Conservation (phyloP, 2,113 vertebrate genomes). For the Tachycineta bicolor region DNA sequence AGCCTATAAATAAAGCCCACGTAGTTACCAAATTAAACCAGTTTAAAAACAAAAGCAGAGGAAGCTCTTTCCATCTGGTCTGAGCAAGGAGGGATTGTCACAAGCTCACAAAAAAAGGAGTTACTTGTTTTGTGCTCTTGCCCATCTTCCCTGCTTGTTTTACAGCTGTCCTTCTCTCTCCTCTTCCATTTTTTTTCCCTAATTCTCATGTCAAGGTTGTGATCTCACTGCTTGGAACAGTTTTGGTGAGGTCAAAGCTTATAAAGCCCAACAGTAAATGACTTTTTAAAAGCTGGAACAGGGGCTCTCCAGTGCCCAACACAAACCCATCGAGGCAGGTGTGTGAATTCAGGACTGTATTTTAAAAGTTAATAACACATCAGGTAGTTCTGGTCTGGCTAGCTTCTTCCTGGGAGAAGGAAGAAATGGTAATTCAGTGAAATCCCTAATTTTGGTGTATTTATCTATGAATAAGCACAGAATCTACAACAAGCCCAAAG, state of each 20-base stretch:
- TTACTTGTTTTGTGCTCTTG: neutral
- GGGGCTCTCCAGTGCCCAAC: neutral
- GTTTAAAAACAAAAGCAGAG: neutral
- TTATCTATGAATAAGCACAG: neutral
- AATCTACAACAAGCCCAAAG: neutral
- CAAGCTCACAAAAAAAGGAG: neutral
- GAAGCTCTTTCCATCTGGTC: neutral
- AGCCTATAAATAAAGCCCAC: neutral
- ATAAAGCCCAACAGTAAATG: rapidly evolving
- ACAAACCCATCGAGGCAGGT: neutral
- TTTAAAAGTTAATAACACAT: neutral
- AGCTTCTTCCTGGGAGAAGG: neutral
- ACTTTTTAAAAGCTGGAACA: neutral
- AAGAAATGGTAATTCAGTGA: neutral
- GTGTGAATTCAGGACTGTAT: neutral
- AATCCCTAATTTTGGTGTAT: neutral
- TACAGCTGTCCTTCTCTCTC: neutral
- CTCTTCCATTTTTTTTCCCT: neutral
- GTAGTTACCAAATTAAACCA: neutral
- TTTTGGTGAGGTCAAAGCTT: neutral
- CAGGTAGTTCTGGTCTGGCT: neutral
- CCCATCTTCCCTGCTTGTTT: neutral
- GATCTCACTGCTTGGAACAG: neutral
- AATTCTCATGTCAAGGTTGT: neutral
- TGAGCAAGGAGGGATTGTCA: neutral